Base-by-base conservation (phyloP, 53 echinoderm and acorn worm species). In the Crossaster papposus region DNA sequence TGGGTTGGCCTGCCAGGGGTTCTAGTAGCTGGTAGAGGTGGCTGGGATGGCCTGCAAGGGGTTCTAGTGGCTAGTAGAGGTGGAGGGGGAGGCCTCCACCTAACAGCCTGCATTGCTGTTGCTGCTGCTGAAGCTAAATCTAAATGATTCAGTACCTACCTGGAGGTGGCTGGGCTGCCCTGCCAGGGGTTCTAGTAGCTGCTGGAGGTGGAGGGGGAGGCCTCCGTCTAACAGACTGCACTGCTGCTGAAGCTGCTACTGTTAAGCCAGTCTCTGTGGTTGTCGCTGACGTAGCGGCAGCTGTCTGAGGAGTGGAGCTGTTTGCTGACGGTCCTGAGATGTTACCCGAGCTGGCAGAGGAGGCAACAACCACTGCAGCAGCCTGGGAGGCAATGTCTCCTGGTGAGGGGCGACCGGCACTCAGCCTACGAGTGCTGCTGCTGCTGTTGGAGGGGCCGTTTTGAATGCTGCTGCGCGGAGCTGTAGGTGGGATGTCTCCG, bases 11-110 rank as follows among this genome's bases (percentile, higher is more conserved):
- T 90, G 77, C 73, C 72, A 18, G 91, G 89, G 29, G 82, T 17
- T 31, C 33, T 74, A 32, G 77, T 24, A 38, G 31, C 37, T 55
- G 30, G 30, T 15, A 76, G 88, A 22, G 86, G 94, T 55, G n/a
- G n/a, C n/a, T n/a, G n/a, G n/a, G n/a, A n/a, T n/a, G n/a, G n/a
- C n/a, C n/a, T n/a, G n/a, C n/a, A n/a, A n/a, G n/a, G n/a, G n/a
- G n/a, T n/a, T n/a, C n/a, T n/a, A n/a, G n/a, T n/a, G n/a, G n/a
- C n/a, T n/a, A n/a, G n/a, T n/a, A n/a, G n/a, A n/a, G n/a, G n/a
- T n/a, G 64, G 91, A 86, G 80, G 94, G 78, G 65, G 94, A 55
- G 89, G 89, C 81, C 65, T 89, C 84, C 79, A 83, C 89, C 83
- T 90, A 78, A 36, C 64, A 4, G 81, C 51, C 30, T 81, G 44